A percentile compares a stretch with the other conserved stretches of the same genome.
Conservation (phyloP, 2,797 vertebrate species). For the Sebastes hubbsi region DNA sequence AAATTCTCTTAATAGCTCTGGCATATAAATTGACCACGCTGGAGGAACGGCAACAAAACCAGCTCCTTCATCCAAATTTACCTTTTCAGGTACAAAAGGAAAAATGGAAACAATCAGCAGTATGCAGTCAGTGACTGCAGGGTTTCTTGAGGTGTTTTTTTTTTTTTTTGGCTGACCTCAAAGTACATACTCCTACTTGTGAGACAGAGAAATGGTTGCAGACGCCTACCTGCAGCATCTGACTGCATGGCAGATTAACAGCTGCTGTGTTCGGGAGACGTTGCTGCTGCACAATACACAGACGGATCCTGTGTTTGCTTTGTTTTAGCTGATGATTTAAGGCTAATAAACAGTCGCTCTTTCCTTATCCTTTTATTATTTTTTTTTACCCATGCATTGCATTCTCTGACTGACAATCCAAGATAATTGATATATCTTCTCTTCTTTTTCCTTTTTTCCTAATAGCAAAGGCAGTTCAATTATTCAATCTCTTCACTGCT, state of each 20-base stretch:
- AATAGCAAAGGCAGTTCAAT: constrained; percentile 51
- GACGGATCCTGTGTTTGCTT: constrained; percentile 21
- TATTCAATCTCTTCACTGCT: constrained; percentile 47
- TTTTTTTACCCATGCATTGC: constrained; percentile 2
- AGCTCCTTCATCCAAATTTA: constrained; percentile 7
- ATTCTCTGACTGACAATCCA: constrained; percentile 38
- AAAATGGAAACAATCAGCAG: constrained; percentile 29
- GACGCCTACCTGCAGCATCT: constrained; percentile 27
- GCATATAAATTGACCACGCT: constrained; percentile 57
- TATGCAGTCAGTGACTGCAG: constrained; percentile 41
- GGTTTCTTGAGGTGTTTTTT: constrained; percentile 19
- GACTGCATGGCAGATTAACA: constrained; percentile 27
- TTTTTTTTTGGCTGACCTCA: constrained; percentile 25
- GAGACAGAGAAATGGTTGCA: constrained; percentile 4
- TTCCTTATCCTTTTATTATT: not conserved
- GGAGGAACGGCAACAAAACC: constrained; percentile 19
- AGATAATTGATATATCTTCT: constrained; percentile 60
- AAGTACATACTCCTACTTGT: constrained; percentile 20
- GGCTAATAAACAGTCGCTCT: constrained; percentile 33
- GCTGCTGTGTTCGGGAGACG: constrained; percentile 14
- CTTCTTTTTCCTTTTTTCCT: constrained; percentile 18
- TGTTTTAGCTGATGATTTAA: constrained; percentile 41
- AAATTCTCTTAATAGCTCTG: constrained; percentile 51
- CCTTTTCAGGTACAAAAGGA: constrained; percentile 14
- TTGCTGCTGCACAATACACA: constrained; percentile 13